These are phyloP conservation scores for Arnoldichthys spilopterus DNA, from an alignment of 2,797 vertebrate genomes.

Conservation along the genomic window DNA sequence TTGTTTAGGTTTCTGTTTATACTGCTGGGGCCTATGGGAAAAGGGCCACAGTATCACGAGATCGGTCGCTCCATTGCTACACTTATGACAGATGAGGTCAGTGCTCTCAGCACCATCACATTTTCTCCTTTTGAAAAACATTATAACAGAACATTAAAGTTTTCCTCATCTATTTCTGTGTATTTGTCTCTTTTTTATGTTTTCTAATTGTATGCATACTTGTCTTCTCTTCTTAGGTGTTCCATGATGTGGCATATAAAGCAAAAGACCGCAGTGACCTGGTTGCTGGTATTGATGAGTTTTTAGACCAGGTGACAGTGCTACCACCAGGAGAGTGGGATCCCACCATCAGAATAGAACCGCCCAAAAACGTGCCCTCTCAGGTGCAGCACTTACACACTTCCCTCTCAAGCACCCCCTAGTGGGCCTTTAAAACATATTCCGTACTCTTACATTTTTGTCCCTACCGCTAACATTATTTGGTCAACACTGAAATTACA, in stretches of 20 bases:
- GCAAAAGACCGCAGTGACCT: conserved; percentile 97
- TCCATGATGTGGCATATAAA: conserved; percentile 98
- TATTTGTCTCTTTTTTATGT: neutral
- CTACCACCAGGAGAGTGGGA: conserved; percentile 98
- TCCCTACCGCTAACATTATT: too few species aligned
- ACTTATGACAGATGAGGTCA: conserved; percentile 98
- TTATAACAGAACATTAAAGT: too few species aligned
- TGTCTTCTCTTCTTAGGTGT: conserved; percentile 78
- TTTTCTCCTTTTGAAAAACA: conserved; percentile 25
- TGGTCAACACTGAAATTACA: too few species aligned
- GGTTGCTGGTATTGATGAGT: conserved; percentile 96
- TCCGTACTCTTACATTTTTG: too few species aligned
- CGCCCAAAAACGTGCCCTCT: conserved; percentile 98
- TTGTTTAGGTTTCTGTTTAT: conserved; percentile 92
- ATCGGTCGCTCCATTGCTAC: conserved; percentile 97
- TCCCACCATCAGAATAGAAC: conserved; percentile 97
- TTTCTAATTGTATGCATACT: neutral
- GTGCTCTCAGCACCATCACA: conserved; percentile 83
- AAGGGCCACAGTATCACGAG: conserved; percentile 94
- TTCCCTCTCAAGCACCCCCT: neutral
- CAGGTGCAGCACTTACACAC: conserved; percentile 77
- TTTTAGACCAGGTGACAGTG: conserved; percentile 98
- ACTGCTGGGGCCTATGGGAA: conserved; percentile 92
- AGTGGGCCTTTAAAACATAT: neutral
- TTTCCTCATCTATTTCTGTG: neutral